A percentile compares a stretch with the other conserved stretches of the same genome.
phyloP scores from a whole-genome alignment of 2,888 invertebrate genomes.

The Meteorus cinctellus region DNA sequence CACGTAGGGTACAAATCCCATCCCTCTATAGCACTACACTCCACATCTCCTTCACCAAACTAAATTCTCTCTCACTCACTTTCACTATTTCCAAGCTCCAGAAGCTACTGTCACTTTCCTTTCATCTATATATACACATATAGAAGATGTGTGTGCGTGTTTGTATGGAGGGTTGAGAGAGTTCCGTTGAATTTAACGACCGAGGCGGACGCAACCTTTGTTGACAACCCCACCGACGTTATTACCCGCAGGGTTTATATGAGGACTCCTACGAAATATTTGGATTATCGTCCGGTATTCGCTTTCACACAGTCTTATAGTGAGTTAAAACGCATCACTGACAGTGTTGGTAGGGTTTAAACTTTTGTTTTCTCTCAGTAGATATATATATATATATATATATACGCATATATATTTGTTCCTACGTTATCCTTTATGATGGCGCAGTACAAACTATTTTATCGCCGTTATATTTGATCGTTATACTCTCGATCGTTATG shows the following conservation, averaged over 20 bases:
- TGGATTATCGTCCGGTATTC: conserved; percentile 50
- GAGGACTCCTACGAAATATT: conserved; percentile 49
- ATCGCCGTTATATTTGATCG: conserved; percentile 14
- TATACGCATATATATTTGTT: conserved; percentile 11
- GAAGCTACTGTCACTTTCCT: background rate
- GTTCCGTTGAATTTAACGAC: conserved; percentile 60
- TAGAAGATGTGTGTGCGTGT: background rate
- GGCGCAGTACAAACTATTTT: conserved; percentile 16
- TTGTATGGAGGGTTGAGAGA: background rate
- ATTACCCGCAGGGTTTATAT: conserved; percentile 55
- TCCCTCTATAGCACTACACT: conserved; percentile 6
- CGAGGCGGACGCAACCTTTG: conserved; percentile 58
- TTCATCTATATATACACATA: background rate
- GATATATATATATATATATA: conserved; percentile 7
- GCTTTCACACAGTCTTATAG: conserved; percentile 19
- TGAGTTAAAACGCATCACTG: conserved; percentile 22
- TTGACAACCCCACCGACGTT: conserved; percentile 60
- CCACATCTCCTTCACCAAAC: conserved; percentile 7
- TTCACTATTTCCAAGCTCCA: background rate
- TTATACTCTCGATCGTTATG: background rate
- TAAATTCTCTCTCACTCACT: conserved; percentile 6
- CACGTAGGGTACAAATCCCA: conserved; percentile 20
- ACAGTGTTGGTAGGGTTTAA: conserved; percentile 25
- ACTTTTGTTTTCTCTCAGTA: conserved; percentile 2
- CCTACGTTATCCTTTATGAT: conserved; percentile 4